A percentile compares a stretch with the other conserved stretches of the same genome.
Evolutionary conservation across 2,113 vertebrate genomes (phyloP).

Genomic region (Oceanites oceanicus): DNA sequence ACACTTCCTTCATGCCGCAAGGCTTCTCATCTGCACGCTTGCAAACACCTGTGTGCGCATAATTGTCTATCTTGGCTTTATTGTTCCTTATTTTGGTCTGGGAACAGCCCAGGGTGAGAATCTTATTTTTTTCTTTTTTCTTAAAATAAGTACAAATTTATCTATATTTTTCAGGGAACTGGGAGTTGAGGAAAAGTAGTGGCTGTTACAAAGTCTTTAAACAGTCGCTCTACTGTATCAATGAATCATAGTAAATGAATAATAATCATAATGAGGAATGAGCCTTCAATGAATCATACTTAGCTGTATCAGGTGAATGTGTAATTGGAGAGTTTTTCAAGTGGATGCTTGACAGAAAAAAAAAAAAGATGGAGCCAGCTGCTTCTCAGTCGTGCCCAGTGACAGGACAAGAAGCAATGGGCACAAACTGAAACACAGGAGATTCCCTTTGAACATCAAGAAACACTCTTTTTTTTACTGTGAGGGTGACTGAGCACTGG

Average conservation of each 20-base stretch:
- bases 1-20: not conserved
- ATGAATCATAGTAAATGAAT: not conserved
- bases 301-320: not conserved
- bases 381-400: not conserved
- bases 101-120: not conserved
- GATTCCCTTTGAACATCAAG: not conserved
- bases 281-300: not conserved
- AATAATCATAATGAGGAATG: not conserved
- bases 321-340: not conserved
- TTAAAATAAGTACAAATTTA: not conserved
- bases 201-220: not conserved
- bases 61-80: not conserved
- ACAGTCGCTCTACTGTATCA: not conserved
- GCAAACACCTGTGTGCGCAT: not conserved
- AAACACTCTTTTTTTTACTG: not conserved
- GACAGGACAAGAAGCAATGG: not conserved
- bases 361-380: not conserved
- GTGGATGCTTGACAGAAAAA: not conserved
- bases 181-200: not conserved
- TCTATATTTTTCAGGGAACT: not conserved
- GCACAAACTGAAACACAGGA: not conserved
- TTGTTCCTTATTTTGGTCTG: not conserved
- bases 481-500: not conserved
- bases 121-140: not conserved
- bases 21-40: not conserved